Evolutionary conservation across 2,113 vertebrate genomes (phyloP).

Genomic region (Oncorhynchus tshawytscha): DNA sequence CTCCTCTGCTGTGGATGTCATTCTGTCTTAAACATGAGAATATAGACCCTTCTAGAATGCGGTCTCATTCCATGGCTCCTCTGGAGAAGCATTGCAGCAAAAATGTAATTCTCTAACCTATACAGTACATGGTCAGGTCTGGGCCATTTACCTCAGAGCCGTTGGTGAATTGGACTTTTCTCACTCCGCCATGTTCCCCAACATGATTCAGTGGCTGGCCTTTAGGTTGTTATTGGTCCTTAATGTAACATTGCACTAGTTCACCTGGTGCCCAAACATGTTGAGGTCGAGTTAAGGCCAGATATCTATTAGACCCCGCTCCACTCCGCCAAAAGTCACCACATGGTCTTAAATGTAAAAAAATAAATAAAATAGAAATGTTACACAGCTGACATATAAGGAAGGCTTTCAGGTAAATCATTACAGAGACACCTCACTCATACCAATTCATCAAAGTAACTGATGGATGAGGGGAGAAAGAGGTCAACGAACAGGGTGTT

Average conservation of each 20-base stretch:
- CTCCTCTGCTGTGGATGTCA: no score
- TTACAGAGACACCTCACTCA: conserved; percentile 31
- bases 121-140: background rate
- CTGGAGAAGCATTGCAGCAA: background rate
- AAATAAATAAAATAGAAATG: conserved; percentile 38
- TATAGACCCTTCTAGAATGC: background rate
- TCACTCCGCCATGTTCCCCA: background rate
- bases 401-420: conserved; percentile 28
- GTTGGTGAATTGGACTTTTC: conserved; percentile 1
- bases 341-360: conserved; percentile 14
- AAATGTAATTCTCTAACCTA: background rate
- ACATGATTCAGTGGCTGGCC: conserved; percentile 10
- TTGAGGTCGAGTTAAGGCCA: conserved; percentile 15
- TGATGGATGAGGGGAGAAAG: conserved; percentile 20
- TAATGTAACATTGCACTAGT: conserved; percentile 26
- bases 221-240: conserved; percentile 24
- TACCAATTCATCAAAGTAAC: conserved; percentile 33
- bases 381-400: conserved; percentile 26
- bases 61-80: background rate
- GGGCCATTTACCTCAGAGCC: background rate
- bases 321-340: conserved; percentile 4
- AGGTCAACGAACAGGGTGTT: background rate
- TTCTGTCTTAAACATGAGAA: no score
- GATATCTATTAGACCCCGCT: conserved; percentile 26
- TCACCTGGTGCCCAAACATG: conserved; percentile 26